Base-by-base conservation (phyloP, 2,888 invertebrate genomes). In the Ceraclea dissimilis region DNA sequence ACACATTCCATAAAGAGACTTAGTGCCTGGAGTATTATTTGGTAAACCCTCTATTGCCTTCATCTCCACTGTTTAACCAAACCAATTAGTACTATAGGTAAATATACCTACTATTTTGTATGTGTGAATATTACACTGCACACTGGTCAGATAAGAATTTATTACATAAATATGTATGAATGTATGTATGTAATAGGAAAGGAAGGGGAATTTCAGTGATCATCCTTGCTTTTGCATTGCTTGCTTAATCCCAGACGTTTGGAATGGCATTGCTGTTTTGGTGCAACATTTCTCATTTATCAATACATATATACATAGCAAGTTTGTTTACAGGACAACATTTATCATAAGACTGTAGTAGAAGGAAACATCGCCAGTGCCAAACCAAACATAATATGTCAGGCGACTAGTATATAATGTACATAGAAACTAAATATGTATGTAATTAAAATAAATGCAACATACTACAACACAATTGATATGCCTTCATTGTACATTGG, bases 201-300 rank as follows among this genome's bases (percentile, higher is more conserved):
- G 67, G 54, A 56, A n/a, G 11, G 46, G 58, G 52, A 56, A 60
- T 39, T 39, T 34, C 43, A 57, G 60, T 59, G 59, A 59, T 56
- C 48, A 56, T 59, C 59, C 59, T 62, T 62, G 62, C 62, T 60
- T 62, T 39, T 59, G 60, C 59, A 57, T 55, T 71, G 74, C 77
- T 75, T 79, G 75, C 75, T 77, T 81, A 76, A 80, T 80, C 79
- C 79, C 81, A 80, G 82, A 83, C 84, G 84, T 84, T 79, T 83
- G 83, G 82, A 80, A 79, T 80, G 80, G 82, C 80, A 78, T 79
- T 79, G 79, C 76, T 79, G 82, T 81, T 82, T 82, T 82, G 82
- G 82, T 81, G 80, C 79, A 78, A 76, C 71, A 67, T 65, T 60
- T 63, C 58, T 61, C 57, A 6, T 19, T n/a, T 26, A 26, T 6